Evolutionary conservation across 2,888 invertebrate genomes (phyloP), one percentile per base, ranked within the genome.

Genomic region (Sesia apiformis): DNA sequence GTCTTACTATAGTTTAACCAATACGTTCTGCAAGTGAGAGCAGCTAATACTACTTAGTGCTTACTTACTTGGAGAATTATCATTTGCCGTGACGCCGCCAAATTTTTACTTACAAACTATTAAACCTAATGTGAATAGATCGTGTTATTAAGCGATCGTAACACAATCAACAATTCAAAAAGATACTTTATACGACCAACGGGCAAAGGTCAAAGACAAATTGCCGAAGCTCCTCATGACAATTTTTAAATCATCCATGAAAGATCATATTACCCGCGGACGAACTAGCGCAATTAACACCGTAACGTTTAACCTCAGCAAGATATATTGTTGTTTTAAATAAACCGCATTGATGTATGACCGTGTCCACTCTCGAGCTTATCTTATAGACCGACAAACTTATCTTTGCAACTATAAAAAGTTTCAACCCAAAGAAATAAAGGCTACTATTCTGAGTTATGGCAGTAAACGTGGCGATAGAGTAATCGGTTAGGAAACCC

Each of bases 291-390:
- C 63, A 67, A 70, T 70, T 66, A 66, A 61, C 62, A 63, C 59
- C 60, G 57, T 64, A 60, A 61, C 65, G 61, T 62, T 64, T 66
- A 66, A 67, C 63, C 64, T 57, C 62, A 57, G 53, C 59, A 63
- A 67, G 67, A 76, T 75, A 70, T 74, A 80, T 74, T 69, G 70
- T 74, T 73, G 67, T 72, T 74, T 76, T 70, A 72, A 75, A 46
- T 72, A 70, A 69, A 70, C 64, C 64, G 59, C 62, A 65, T 63
- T 78, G 78, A 76, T 75, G 66, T 72, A 76, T 77, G 68, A 63
- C 56, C 55, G 60, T 57, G 64, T 64, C 57, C 62, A 56, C 58
- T 60, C 57, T 53, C 62, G 64, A 46, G 46, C n/a, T 46, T 46
- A 8, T 8, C 46, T 23, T n/a, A 46, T 46, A n/a, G 23, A 46